Conservation (phyloP, 2,888 invertebrate genomes). For the Hirtodrosophila histrioides region DNA sequence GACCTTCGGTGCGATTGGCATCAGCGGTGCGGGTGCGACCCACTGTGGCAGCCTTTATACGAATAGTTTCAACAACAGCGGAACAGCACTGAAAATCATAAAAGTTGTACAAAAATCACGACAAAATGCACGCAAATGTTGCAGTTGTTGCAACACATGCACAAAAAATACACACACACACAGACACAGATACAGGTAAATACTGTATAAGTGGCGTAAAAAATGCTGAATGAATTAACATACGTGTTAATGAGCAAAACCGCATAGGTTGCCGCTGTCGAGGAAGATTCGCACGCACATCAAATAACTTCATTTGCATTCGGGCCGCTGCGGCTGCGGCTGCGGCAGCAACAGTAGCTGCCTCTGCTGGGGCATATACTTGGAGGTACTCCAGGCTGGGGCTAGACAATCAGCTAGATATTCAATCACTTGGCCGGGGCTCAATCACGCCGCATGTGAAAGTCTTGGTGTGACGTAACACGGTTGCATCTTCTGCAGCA, state of each 20-base stretch:
- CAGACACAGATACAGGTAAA: slow-evolving; percentile 3
- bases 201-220: slow-evolving; percentile 51
- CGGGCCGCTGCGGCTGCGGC: background rate
- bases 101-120: slow-evolving; percentile 43
- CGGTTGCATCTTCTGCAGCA: slow-evolving; percentile 56
- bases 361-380: slow-evolving; percentile 1
- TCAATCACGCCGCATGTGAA: slow-evolving; percentile 43
- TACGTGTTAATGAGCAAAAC: slow-evolving; percentile 64
- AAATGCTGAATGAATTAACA: slow-evolving; percentile 60
- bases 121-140: slow-evolving; percentile 49
- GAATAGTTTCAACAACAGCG: slow-evolving; percentile 36
- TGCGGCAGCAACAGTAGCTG: background rate
- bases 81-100: slow-evolving; percentile 43
- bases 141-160: slow-evolving; percentile 38
- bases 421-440: slow-evolving; percentile 14
- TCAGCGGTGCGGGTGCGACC: slow-evolving; percentile 27
- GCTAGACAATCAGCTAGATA: slow-evolving; percentile 13
- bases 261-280: slow-evolving; percentile 11
- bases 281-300: slow-evolving; percentile 48
- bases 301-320: slow-evolving; percentile 50
- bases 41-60: slow-evolving; percentile 33
- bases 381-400: background rate
- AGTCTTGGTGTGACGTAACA: slow-evolving; percentile 60
- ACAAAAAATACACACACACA: slow-evolving; percentile 12
- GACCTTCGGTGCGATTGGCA: slow-evolving; percentile 35